Conservation (phyloP, 2,888 invertebrate species). For the Dynastes grantii region DNA sequence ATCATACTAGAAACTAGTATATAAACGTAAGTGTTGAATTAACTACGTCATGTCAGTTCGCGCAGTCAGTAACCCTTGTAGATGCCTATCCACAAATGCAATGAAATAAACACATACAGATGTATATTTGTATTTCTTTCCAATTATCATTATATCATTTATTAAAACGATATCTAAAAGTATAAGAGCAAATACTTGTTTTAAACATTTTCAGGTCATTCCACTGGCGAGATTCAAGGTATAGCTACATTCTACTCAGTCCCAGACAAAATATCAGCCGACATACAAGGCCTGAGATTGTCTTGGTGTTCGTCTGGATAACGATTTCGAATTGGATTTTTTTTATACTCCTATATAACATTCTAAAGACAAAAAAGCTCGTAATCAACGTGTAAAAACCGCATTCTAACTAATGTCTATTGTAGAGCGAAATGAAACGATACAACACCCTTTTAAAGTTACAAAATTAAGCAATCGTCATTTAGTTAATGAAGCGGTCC, state of each 20-base stretch:
- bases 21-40: background rate
- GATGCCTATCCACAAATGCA: background rate
- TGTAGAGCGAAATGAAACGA: background rate
- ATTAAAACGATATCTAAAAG: constrained; percentile 44
- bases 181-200: constrained; percentile 50
- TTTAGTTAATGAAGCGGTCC: background rate
- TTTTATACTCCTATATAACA: too few species aligned
- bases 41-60: background rate
- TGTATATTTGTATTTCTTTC: constrained; percentile 3
- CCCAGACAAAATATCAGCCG: constrained; percentile 35
- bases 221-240: constrained; percentile 34
- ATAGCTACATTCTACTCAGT: constrained; percentile 30
- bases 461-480: background rate
- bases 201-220: constrained; percentile 47
- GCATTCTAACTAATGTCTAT: background rate
- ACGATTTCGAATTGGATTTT: background rate
- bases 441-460: background rate
- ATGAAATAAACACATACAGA: constrained; percentile 1
- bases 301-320: background rate
- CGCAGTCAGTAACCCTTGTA: too few species aligned
- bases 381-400: background rate
- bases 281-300: constrained; percentile 18
- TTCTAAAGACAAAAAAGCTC: too few species aligned
- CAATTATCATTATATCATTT: constrained; percentile 37
- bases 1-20: background rate